Base-by-base conservation (phyloP, 2,888 invertebrate genomes). In the Lasioglossum vierecki region DNA sequence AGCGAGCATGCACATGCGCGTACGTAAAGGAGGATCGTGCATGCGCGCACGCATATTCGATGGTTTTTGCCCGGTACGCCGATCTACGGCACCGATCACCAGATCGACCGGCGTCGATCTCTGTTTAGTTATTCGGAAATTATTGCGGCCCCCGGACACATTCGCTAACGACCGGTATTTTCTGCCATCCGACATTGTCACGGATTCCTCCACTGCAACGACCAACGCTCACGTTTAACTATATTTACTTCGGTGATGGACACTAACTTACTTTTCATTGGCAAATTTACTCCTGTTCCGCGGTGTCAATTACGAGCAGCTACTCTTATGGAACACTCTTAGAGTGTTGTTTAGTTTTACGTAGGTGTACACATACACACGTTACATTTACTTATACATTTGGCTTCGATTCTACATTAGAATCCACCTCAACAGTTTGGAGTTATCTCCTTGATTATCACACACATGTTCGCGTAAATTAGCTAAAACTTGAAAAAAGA, bases 1-100 rank as follows among this genome's bases (percentile, higher is more conserved):
- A 74, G 88, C 85, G 88, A 86, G 88, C 85, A 88, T 86, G 85
- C 83, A 88, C 84, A 78, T 75, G 86, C 81, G 82, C 83, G 82
- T 87, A 87, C 89, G 85, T 85, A 5, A 63, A 46, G 72, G 63
- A 63, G 84, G 49, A 77, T 79, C 78, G 84, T 87, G 84, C 82
- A 72, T 78, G 73, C 79, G 79, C 63, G 74, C 80, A 74, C 90
- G 80, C 82, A 88, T 83, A 87, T 84, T 80, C 76, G 80, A 71
- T 44, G 85, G 63, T 90, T 89, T 88, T 89, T 88, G 80, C 79
- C 41, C 35, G 30, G 22, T 63, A 66, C 80, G 75, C 53, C 72
- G 80, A 74, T 76, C 66, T 39, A 71, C 80, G 77, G 82, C 81
- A 80, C 75, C 80, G 82, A 80, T 85, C 84, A 76, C 39, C 30